Evolutionary conservation across 2,113 vertebrate genomes (phyloP).

Genomic region (Azemiops feae): DNA sequence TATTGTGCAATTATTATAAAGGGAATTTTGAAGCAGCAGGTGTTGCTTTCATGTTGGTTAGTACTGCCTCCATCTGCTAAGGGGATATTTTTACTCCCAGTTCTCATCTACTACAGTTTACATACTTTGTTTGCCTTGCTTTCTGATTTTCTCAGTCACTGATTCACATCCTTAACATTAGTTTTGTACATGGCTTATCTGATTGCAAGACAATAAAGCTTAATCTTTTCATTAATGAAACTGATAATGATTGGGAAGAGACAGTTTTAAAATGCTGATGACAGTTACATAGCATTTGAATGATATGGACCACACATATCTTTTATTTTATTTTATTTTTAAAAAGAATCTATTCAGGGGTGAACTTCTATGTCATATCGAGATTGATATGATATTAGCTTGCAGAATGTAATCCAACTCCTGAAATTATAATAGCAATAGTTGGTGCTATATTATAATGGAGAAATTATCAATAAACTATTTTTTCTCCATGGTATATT

Average conservation of each 20-base stretch:
- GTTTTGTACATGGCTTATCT: constrained; percentile 13
- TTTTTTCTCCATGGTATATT: background rate
- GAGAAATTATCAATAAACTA: background rate
- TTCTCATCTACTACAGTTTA: constrained; percentile 19
- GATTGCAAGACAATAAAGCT: constrained; percentile 28
- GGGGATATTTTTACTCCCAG: constrained; percentile 4
- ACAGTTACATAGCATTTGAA: background rate
- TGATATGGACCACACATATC: rapidly evolving
- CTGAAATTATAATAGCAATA: background rate
- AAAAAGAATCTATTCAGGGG: background rate
- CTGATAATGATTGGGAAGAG: background rate
- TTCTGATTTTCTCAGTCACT: constrained; percentile 26
- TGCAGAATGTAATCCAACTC: rapidly evolving
- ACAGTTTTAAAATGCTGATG: background rate
- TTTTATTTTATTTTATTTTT: background rate
- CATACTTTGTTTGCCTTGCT: constrained; percentile 7
- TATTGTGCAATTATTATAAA: constrained; percentile 16
- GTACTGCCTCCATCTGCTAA: constrained; percentile 15
- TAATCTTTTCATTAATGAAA: constrained; percentile 25
- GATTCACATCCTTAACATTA: constrained; percentile 20
- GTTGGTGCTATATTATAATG: background rate
- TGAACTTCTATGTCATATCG: constrained; percentile 5
- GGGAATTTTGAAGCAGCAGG: background rate
- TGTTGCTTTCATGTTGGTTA: constrained; percentile 4
- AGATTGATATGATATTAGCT: background rate